Evolutionary conservation across 2,888 invertebrate species (phyloP).

Genomic region (Phanerotoma sp.): DNA sequence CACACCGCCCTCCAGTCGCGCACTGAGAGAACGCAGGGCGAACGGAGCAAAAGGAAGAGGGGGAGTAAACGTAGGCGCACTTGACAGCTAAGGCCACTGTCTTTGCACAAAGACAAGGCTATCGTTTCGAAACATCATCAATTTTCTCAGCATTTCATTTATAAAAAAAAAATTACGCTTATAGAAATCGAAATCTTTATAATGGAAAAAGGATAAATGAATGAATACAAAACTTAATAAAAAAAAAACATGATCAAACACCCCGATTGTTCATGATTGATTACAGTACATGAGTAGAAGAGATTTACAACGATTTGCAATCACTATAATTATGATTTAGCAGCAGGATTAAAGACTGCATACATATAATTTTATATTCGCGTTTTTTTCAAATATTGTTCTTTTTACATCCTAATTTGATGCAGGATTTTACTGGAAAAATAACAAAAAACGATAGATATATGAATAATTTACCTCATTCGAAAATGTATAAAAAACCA

Average conservation of each 20-base stretch:
- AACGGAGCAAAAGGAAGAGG: not conserved
- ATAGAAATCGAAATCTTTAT: not conserved
- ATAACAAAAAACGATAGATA: too few species aligned
- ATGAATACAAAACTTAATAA: not conserved
- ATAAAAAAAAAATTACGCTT: not conserved
- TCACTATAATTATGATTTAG: too few species aligned
- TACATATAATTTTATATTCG: too few species aligned
- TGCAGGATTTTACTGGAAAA: too few species aligned
- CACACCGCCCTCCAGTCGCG: constrained; percentile 15
- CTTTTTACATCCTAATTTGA: too few species aligned
- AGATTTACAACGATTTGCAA: too few species aligned
- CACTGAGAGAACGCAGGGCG: constrained; percentile 4
- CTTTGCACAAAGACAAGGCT: constrained; percentile 37
- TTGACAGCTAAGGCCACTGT: constrained; percentile 40
- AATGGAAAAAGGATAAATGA: not conserved
- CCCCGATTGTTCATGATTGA: too few species aligned
- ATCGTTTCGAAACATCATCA: constrained; percentile 13
- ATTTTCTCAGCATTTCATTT: constrained; percentile 10
- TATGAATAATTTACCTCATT: constrained; percentile 34
- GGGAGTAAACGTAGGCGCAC: constrained; percentile 27
- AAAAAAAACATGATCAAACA: too few species aligned
- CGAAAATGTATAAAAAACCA: constrained; percentile 36
- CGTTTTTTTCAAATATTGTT: too few species aligned
- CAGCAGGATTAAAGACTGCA: too few species aligned
- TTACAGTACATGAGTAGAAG: too few species aligned